Evolutionary conservation across 2,888 invertebrate genomes (phyloP).

Genomic region (Trimorus sp.): DNA sequence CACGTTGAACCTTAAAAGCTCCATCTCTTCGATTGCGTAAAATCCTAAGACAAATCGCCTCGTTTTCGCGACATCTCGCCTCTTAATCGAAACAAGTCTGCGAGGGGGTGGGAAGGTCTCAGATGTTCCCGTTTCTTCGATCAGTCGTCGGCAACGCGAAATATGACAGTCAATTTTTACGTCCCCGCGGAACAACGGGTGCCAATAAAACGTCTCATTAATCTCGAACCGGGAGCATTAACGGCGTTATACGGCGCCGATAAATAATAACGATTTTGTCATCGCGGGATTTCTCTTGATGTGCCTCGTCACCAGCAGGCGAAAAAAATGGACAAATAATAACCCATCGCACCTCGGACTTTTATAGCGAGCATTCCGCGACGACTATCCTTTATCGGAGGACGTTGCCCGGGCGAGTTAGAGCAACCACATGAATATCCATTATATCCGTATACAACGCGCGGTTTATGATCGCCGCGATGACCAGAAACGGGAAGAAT

Average conservation of each 20-base stretch:
- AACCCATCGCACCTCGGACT: constrained; percentile 39
- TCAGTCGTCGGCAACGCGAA: constrained; percentile 30
- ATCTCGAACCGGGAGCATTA: constrained; percentile 1
- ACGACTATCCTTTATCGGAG: constrained; percentile 58
- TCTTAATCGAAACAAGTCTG: constrained; percentile 49
- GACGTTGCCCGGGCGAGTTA: constrained; percentile 53
- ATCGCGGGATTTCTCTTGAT: neutral
- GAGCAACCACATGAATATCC: constrained; percentile 65
- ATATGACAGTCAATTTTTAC: constrained; percentile 8
- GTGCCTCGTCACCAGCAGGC: neutral
- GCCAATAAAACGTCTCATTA: constrained; percentile 19
- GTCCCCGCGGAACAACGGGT: neutral
- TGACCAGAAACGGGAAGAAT: constrained; percentile 69
- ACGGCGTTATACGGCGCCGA: neutral
- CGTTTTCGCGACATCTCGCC: constrained; percentile 46
- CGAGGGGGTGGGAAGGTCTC: constrained; percentile 23
- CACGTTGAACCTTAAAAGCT: no score
- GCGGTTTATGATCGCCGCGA: constrained; percentile 63
- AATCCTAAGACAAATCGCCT: constrained; percentile 50
- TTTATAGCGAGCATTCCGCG: constrained; percentile 49
- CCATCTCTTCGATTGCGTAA: neutral
- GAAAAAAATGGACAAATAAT: constrained; percentile 27
- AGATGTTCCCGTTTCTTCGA: constrained; percentile 9
- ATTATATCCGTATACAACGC: constrained; percentile 71
- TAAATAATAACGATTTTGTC: constrained; percentile 1